phyloP scores from a whole-genome alignment of 2,797 vertebrate genomes.

The Hydrophis major region DNA sequence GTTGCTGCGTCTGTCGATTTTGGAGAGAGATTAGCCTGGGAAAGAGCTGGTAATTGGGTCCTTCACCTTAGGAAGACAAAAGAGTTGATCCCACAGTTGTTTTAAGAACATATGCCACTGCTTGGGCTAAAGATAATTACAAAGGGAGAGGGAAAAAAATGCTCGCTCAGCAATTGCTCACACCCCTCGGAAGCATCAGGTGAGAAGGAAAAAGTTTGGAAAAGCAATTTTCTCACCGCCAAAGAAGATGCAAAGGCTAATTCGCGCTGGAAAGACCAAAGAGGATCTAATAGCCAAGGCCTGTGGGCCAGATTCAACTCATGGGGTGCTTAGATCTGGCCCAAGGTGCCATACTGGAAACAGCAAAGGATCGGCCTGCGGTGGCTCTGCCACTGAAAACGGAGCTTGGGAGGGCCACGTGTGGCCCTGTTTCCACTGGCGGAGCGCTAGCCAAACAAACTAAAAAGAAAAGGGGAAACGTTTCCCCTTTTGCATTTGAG shows the following conservation, averaged over 20 bases:
- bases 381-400: too few species aligned
- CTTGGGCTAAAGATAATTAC: background rate
- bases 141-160: background rate
- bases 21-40: conserved; percentile 17
- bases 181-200: background rate
- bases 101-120: background rate
- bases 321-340: too few species aligned
- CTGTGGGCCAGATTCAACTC: too few species aligned
- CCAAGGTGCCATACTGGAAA: too few species aligned
- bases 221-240: background rate
- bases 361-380: too few species aligned
- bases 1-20: conserved; percentile 28
- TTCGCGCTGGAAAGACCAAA: too few species aligned
- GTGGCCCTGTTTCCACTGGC: too few species aligned
- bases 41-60: conserved; percentile 39
- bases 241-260: background rate
- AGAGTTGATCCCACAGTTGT: background rate
- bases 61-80: conserved; percentile 33
- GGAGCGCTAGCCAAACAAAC: too few species aligned
- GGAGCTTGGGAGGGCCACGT: too few species aligned
- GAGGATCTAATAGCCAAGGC: too few species aligned
- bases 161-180: background rate
- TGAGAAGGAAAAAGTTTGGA: background rate
- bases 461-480: too few species aligned
- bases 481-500: too few species aligned